Percentiles rank a stretch among this genome's conserved stretches.
Evolutionary conservation across 2,888 invertebrate species (phyloP).

Genomic region (Lamproptera curius): DNA sequence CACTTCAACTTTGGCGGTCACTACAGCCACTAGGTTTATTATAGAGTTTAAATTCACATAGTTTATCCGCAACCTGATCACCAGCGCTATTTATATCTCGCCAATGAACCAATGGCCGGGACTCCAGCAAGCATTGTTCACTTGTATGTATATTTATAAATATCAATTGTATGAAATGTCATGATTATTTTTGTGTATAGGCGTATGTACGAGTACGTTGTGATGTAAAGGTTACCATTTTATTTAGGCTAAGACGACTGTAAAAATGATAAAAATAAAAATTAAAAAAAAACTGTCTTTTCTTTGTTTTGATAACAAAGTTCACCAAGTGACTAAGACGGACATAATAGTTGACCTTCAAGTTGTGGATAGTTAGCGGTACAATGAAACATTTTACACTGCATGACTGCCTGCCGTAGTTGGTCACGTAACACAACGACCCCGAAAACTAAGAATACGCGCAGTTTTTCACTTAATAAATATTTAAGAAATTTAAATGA

Average conservation of each 20-base stretch:
- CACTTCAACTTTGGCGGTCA: constrained; percentile 38
- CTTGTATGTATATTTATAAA: constrained; percentile 64
- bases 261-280: constrained; percentile 53
- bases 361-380: constrained; percentile 31
- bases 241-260: constrained; percentile 62
- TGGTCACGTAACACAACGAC: constrained; percentile 18
- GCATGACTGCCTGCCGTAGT: constrained; percentile 21
- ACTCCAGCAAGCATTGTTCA: constrained; percentile 56
- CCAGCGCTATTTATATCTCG: constrained; percentile 56
- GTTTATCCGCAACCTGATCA: constrained; percentile 45
- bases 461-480: too few species aligned
- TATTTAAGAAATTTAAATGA: too few species aligned
- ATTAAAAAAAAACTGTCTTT: constrained; percentile 43
- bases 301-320: constrained; percentile 34
- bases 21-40: constrained; percentile 56
- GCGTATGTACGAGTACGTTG: constrained; percentile 66
- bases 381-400: constrained; percentile 36
- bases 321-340: constrained; percentile 12
- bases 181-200: constrained; percentile 55
- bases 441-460: constrained; percentile 23
- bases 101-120: constrained; percentile 54
- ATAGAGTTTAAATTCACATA: constrained; percentile 42
- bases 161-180: constrained; percentile 62
- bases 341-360: constrained; percentile 57
- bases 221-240: constrained; percentile 74